Conservation (phyloP, 2,113 vertebrate genomes). For the Nicator chloris region DNA sequence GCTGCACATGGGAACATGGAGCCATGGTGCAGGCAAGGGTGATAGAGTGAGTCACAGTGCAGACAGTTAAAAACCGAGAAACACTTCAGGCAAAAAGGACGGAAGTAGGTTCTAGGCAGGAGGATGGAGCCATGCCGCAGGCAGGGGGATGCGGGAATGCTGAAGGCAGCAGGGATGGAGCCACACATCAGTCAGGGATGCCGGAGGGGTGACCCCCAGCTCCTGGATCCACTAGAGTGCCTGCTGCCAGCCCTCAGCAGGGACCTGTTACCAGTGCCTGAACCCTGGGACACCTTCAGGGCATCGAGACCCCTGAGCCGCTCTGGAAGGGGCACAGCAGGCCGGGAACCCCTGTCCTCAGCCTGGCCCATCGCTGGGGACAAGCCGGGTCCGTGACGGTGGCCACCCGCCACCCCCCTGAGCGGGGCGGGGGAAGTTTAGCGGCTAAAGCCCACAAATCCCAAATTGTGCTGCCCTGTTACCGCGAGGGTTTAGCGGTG, state of each 20-base stretch:
- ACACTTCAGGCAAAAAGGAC: neutral
- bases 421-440: neutral
- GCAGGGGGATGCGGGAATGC: neutral
- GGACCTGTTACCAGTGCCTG: neutral
- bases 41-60: neutral
- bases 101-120: neutral
- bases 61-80: neutral
- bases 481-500: conserved; percentile 66
- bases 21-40: neutral
- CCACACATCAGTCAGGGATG: neutral
- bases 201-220: fast-evolving
- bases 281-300: neutral
- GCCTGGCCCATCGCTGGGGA: neutral
- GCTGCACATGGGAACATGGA: neutral
- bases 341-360: neutral
- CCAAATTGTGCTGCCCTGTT: conserved; percentile 74
- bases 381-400: neutral
- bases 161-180: neutral
- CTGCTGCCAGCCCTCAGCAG: neutral
- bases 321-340: neutral
- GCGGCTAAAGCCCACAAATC: conserved; percentile 69
- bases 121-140: neutral
- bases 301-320: neutral
- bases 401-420: neutral
- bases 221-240: neutral